Evolutionary conservation across 2,888 invertebrate species (phyloP), one percentile per base, ranked within the genome.

Genomic region (Onchidella celtica): DNA sequence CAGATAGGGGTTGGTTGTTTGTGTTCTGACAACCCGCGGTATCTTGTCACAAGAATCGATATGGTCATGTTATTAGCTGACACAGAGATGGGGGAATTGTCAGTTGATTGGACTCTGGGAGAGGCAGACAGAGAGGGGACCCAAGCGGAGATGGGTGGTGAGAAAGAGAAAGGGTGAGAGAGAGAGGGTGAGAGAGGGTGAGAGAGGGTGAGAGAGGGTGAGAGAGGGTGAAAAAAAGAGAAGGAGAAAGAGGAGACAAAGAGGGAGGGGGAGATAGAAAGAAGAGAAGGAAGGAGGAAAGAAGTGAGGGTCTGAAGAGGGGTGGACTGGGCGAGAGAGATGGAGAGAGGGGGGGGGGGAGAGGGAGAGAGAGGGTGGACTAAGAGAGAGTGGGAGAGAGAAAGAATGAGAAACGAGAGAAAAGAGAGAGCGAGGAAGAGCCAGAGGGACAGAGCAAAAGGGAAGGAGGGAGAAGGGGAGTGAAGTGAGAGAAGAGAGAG

Each of bases 151-250:
- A n/a, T n/a, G n/a, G 59, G 55, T 6, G 32, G 66, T 36, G 76
- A 66, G 47, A 40, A 40, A 55, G 70, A 76, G 76, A 76, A 65
- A 76, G 47, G 47, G 47, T 65, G 65, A 82, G 72, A 73, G 59
- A 73, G 65, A 83, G 81, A 83, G 72, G 66, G 77, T 77, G 77
- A 79, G 70, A 79, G 61, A 83, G 79, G 61, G 70, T 79, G 69
- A 75, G 73, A 80, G 63, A 75, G 47, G 55, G 61, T 75, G 74
- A 75, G 69, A 79, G 61, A 74, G 59, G 69, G 36, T 68, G 24
- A 2, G 24, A 63, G 47, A 47, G 38, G 38, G 27, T 2, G 47
- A 29, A 38, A n/a, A 27, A 29, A n/a, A 2, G 29, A 55, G 27
- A 21, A 29, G 47, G 38, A 55, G 24, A n/a, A 29, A 47, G 38